Base-by-base conservation (phyloP, 64 coral and sea anemone genomes). In the Cladopsammia gracilis region DNA sequence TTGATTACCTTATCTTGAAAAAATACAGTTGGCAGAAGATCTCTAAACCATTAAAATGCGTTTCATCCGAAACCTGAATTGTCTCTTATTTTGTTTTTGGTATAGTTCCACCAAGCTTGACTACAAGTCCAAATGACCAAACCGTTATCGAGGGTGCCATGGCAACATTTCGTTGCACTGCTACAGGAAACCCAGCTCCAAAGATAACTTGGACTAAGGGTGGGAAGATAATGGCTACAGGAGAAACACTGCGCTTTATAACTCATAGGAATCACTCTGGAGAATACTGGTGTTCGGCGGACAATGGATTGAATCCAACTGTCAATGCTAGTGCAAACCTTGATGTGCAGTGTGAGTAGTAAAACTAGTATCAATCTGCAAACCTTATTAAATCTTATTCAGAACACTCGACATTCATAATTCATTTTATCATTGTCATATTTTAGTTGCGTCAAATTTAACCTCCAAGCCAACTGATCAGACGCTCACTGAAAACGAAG, bases 251-350 rank as follows among this genome's bases (percentile, higher is more conserved):
- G 25, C 61, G 11, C 25, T 62, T 81, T 81, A 13, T 34, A 15
- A 56, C 25, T 10, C 16, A 18, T 3, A 61, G 77, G 24, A 81
- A 81, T 81, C n/a, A 43, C 5, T 81, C 77, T 81, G 77, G 77
- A 18, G 25, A 62, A 61, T 81, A 81, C 25, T 81, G 77, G 77
- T 81, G 77, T 62, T 44, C 16, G 16, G 57, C 77, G 10, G 77
- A 61, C 20, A 81, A 62, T 46, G 77, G 77, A 61, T 24, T 62
- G 4, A 81, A 81, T 62, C 12, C 10, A 5, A 81, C 77, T 44
- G 54, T 61, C 57, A 81, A 81, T 45, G 77, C 51, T 3, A 81
- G 77, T 58, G 25, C 54, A 7, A 44, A 13, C 7, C 77, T 81
- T 11, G 22, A 81, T 57, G 77, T 81, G 15, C 54, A 13, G 4